phyloP scores from a whole-genome alignment of 2,888 invertebrate genomes.

The Standfussiana lucernea region DNA sequence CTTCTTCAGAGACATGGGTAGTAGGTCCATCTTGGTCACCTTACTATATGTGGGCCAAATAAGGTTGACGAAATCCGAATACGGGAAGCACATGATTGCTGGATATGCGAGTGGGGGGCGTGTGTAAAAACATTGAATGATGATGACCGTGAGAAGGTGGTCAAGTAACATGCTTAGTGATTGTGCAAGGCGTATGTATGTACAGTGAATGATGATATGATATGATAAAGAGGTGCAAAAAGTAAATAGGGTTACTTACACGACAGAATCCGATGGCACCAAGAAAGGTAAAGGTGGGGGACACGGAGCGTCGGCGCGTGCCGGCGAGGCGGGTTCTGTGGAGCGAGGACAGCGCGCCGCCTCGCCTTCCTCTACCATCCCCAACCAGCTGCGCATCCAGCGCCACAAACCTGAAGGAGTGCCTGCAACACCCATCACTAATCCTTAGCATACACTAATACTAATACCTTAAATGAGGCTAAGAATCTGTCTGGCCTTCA shows the following conservation, averaged over 20 bases:
- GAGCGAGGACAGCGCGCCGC: slow-evolving; percentile 94
- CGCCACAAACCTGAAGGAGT: slow-evolving; percentile 85
- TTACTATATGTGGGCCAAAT: background rate
- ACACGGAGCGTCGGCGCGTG: slow-evolving; percentile 93
- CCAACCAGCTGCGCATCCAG: slow-evolving; percentile 85
- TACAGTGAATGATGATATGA: background rate
- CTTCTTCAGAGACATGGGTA: background rate
- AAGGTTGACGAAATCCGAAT: background rate
- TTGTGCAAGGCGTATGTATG: background rate
- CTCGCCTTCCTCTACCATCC: slow-evolving; percentile 84
- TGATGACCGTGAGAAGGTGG: background rate
- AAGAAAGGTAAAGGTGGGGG: slow-evolving; percentile 94
- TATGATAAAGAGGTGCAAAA: background rate
- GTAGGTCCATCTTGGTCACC: background rate
- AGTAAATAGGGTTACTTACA: slow-evolving; percentile 86
- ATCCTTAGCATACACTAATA: slow-evolving; percentile 20
- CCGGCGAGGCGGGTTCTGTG: slow-evolving; percentile 92
- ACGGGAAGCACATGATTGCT: background rate
- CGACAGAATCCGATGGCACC: slow-evolving; percentile 93
- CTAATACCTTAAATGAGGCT: background rate
- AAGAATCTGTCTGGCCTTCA: background rate
- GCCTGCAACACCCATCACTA: slow-evolving; percentile 72
- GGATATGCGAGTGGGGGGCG: background rate
- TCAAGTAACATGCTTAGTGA: background rate
- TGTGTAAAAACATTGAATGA: background rate